phyloP scores from a whole-genome alignment of 2,113 vertebrate species.

The Danionella cerebrum region DNA sequence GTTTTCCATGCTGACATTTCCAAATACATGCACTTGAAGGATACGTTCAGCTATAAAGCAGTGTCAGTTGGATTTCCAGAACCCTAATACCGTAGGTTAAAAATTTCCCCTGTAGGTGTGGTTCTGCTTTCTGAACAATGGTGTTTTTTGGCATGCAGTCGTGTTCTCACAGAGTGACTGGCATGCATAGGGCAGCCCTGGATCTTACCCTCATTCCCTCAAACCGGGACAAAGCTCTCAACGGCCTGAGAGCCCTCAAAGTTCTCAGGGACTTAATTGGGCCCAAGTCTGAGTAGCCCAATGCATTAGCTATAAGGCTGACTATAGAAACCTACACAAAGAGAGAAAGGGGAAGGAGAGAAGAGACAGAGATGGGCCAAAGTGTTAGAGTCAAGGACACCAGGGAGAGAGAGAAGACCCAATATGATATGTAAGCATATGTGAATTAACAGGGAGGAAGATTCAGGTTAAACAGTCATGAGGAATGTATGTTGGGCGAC shows the following conservation, averaged over 20 bases:
- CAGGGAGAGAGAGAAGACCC: conserved; percentile 54
- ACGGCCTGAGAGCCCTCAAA: conserved; percentile 99
- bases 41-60: background rate
- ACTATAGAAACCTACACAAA: conserved; percentile 99
- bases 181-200: conserved; percentile 85
- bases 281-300: conserved; percentile 99
- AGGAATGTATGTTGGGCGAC: conserved; percentile 42
- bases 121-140: conserved; percentile 37
- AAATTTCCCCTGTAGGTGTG: background rate
- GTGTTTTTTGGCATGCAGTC: conserved; percentile 83
- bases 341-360: conserved; percentile 67
- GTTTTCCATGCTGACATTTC: conserved; percentile 58
- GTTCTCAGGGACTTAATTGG: conserved; percentile 99
- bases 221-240: conserved; percentile 99
- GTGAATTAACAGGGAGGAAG: conserved; percentile 33
- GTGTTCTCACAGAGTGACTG: conserved; percentile 68
- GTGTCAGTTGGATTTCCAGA: conserved; percentile 1
- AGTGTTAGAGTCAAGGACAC: conserved; percentile 29
- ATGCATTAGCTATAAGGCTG: conserved; percentile 99
- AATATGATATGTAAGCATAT: conserved; percentile 48
- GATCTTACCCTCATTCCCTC: conserved; percentile 99
- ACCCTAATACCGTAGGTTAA: background rate
- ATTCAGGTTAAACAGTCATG: conserved; percentile 47
- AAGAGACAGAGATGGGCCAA: conserved; percentile 37
- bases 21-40: conserved; percentile 29